Evolutionary conservation across 2,888 invertebrate genomes (phyloP), one percentile per base, ranked within the genome.

Genomic region (Melanostoma mellinum): DNA sequence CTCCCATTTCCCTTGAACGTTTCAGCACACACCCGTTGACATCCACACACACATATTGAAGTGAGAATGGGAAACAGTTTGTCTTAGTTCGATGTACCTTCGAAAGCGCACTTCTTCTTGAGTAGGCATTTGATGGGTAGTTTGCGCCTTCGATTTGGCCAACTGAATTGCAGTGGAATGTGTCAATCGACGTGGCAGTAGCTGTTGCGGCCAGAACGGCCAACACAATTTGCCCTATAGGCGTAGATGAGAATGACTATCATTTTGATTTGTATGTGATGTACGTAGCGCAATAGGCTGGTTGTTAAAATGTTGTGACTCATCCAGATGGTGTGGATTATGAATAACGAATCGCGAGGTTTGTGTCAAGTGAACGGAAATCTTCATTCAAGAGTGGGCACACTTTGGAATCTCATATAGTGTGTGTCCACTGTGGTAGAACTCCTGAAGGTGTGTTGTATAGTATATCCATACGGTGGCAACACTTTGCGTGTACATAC

Each of bases 291-390:
- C 69, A 78, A 78, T 78, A 71, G 84, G 84, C 74, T 78, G 84
- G 58, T 82, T 77, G 78, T 84, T 71, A 74, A 78, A 84, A 78
- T 84, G 84, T 84, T 84, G 84, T 84, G 84, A 84, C 63, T 84
- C 84, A 84, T 84, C 84, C 84, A 84, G 84, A 84, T 84, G 84
- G 84, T 78, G 84, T 84, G 84, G 84, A 78, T 84, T 84, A 84
- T 84, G 84, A 84, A 84, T 84, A 74, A 67, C 69, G 78, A 84
- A 84, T 84, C 65, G 78, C 74, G 65, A 63, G 58, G 82, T 84
- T 74, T 71, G 69, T 69, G 84, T 78, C 74, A 71, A 74, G 58
- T 60, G 74, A 84, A 84, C 84, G 84, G 84, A 84, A 84, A 84
- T 84, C 84, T 84, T 84, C 84, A 74, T 84, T 84, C 78, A 84